Evolutionary conservation across 37 sponge, comb jelly and placozoan genomes (phyloP).

Genomic region (Agelas oroides): DNA sequence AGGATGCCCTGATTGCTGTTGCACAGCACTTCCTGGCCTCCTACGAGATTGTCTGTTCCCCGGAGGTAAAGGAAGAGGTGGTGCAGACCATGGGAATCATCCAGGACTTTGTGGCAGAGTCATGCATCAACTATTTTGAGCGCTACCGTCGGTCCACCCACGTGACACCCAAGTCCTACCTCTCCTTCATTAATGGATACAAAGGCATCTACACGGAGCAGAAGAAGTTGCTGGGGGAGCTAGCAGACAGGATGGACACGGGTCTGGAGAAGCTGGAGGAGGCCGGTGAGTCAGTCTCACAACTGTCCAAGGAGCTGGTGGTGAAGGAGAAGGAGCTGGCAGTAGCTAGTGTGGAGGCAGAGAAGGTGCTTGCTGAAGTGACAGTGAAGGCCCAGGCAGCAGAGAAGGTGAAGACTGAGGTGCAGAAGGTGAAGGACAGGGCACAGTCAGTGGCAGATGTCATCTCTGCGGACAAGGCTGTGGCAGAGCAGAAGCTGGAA

Average conservation of each 20-base stretch:
- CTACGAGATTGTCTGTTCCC: constrained; percentile 87
- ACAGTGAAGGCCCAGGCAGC: constrained; percentile 97
- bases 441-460: constrained; percentile 97
- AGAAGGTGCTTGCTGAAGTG: constrained; percentile 93
- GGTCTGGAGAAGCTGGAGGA: constrained; percentile 96
- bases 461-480: constrained; percentile 91
- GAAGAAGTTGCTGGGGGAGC: constrained; percentile 80
- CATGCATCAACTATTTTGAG: constrained; percentile 95
- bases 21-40: constrained; percentile 92
- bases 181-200: constrained; percentile 96
- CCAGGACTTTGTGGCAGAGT: constrained; percentile 98
- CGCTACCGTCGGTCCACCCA: constrained; percentile 95
- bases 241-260: constrained; percentile 93
- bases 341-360: constrained; percentile 91
- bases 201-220: constrained; percentile 90
- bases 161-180: constrained; percentile 99
- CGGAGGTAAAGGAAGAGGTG: constrained; percentile 87
- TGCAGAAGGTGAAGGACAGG: constrained; percentile 98
- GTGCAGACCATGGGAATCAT: constrained; percentile 95
- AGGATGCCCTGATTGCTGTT: constrained; percentile 98
- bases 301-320: constrained; percentile 89
- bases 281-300: constrained; percentile 88
- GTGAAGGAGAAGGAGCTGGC: constrained; percentile 97
- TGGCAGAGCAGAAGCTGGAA: constrained; percentile 93
- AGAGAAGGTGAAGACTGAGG: constrained; percentile 97